Evolutionary conservation across 2,797 vertebrate genomes (phyloP), one percentile per base, ranked within the genome.

Genomic region (Poecilia gillii): DNA sequence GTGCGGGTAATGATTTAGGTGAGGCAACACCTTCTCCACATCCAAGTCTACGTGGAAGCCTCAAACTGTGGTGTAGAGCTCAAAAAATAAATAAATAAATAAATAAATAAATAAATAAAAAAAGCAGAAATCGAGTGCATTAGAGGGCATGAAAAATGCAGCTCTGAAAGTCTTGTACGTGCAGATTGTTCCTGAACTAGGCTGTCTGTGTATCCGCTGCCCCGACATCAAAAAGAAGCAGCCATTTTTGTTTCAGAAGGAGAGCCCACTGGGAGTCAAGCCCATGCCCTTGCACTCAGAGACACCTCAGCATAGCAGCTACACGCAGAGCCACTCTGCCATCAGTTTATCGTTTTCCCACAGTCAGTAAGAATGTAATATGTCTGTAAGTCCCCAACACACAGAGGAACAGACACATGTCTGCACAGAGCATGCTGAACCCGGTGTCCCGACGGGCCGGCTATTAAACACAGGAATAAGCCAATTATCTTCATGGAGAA

Each of bases 401-500:
- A 89, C 93, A 89, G 85, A 91, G 89, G 86, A 89, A 75, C 85
- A 91, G 91, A 89, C 90, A 91, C 90, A 81, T 85, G 93, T 94
- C 92, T 93, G 83, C 84, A 81, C 72, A 47, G 87, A 87, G 88
- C 78, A 83, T 80, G 86, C 81, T 91, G 90, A 94, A 92, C 91
- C 92, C 90, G 89, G 75, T 82, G 89, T 94, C 94, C 94, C 93
- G 88, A 81, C 94, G 94, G 94, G 94, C 84, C 45, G 81, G 84
- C 92, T 91, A 91, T 94, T 94, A 93, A 95, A 93, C 94, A 89
- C 92, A 94, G 93, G 92, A 95, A 92, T 94, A 94, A 95, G 94
- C 94, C 94, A 95, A 95, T 95, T 95, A 95, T 94, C 93, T 92
- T 92, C 84, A 86, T 82, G 86, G 88, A 89, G 90, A 82, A 87